These are phyloP conservation scores for Lates japonicus DNA, from an alignment of 2,797 vertebrate species.

Conservation along the genomic window DNA sequence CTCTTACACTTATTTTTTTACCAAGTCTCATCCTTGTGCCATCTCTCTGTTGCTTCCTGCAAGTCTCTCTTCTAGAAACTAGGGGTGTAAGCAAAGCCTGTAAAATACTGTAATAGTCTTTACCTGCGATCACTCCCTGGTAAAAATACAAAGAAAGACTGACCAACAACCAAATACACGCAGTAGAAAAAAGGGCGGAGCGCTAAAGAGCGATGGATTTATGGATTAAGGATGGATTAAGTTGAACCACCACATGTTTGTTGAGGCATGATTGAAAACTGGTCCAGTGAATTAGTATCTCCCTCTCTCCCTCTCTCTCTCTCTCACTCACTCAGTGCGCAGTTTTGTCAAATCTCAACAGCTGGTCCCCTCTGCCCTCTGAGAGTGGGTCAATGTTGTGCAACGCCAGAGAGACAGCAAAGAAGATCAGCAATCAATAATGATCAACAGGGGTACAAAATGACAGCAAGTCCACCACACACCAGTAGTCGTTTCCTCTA, in stretches of 20 bases:
- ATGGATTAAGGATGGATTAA: slow-evolving; percentile 74
- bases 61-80: background rate
- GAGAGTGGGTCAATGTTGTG: slow-evolving; percentile 54
- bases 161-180: slow-evolving; percentile 4
- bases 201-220: slow-evolving; percentile 44
- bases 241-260: slow-evolving; percentile 61
- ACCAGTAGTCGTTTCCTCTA: slow-evolving; percentile 16
- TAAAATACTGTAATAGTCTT: background rate
- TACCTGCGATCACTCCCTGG: background rate
- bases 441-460: slow-evolving; percentile 48
- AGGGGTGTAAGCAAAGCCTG: background rate
- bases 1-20: background rate
- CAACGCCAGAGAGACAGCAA: slow-evolving; percentile 23
- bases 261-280: slow-evolving; percentile 61
- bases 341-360: slow-evolving; percentile 57
- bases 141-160: background rate
- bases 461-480: slow-evolving; percentile 30
- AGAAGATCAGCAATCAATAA: slow-evolving; percentile 41
- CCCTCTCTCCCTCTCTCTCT: background rate
- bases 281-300: slow-evolving; percentile 55
- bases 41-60: background rate
- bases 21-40: background rate
- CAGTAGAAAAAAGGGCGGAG: slow-evolving; percentile 22
- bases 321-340: background rate
- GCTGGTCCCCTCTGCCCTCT: slow-evolving; percentile 61